Conservation (phyloP, 2,113 vertebrate species). For the Lutjanus erythropterus region DNA sequence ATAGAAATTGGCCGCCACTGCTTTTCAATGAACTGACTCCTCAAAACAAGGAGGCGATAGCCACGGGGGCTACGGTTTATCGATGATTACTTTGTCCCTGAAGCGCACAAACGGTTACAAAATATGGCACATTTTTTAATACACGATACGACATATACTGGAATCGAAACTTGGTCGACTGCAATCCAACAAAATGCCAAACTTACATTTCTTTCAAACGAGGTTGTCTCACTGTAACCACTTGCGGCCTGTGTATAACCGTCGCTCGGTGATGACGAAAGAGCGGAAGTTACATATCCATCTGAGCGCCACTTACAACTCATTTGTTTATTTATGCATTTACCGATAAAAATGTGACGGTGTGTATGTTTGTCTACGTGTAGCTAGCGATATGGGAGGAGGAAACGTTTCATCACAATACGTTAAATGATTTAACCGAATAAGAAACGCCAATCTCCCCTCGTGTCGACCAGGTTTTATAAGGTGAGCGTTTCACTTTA, state of each 20-base stretch:
- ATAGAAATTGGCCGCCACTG: conserved; percentile 46
- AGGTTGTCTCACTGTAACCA: neutral
- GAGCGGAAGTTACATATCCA: conserved; percentile 48
- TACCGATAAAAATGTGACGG: neutral
- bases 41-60: conserved; percentile 27
- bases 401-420: neutral
- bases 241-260: conserved; percentile 13
- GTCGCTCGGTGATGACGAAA: conserved; percentile 65
- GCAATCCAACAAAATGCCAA: neutral
- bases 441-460: neutral
- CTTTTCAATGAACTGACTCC: conserved; percentile 48
- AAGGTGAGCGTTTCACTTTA: conserved; percentile 49
- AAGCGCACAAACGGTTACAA: neutral
- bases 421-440: neutral
- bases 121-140: accelerated
- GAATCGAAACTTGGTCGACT: accelerated
- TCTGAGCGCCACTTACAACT: conserved; percentile 56
- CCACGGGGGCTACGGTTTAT: neutral
- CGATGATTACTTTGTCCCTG: accelerated
- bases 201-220: conserved; percentile 69
- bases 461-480: neutral
- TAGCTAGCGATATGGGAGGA: neutral
- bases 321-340: conserved; percentile 68
- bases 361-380: neutral
- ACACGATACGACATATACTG: neutral